These are phyloP conservation scores for Thymelicus acteon DNA, from an alignment of 2,888 invertebrate species.

Conservation along the genomic window DNA sequence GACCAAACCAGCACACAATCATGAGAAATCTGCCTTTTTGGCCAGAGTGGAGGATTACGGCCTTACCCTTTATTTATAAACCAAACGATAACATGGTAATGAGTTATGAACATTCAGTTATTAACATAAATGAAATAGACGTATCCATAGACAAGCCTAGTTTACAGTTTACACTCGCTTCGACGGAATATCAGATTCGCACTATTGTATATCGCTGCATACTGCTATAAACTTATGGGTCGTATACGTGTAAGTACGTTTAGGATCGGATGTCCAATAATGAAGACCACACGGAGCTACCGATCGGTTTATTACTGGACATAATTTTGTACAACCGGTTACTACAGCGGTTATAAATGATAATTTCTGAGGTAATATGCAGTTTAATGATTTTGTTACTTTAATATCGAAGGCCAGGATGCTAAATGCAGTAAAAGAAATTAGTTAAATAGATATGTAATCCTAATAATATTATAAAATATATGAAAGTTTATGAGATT, in stretches of 20 bases:
- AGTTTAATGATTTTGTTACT: constrained; percentile 14
- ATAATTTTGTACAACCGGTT: constrained; percentile 13
- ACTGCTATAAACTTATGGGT: neutral
- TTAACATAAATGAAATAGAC: too few relatives aligned
- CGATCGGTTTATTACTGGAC: constrained; percentile 16
- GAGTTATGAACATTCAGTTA: too few relatives aligned
- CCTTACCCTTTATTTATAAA: too few relatives aligned
- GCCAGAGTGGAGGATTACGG: too few relatives aligned
- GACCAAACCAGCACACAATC: too few relatives aligned
- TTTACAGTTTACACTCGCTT: too few relatives aligned
- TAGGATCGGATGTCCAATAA: constrained; percentile 16
- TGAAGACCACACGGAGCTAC: constrained; percentile 17
- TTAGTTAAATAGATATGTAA: neutral
- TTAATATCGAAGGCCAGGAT: constrained; percentile 4
- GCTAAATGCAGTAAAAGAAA: constrained; percentile 10
- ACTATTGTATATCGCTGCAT: neutral
- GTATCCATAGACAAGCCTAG: too few relatives aligned
- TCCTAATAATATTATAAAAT: too few relatives aligned
- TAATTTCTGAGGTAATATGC: constrained; percentile 1
- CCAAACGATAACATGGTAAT: too few relatives aligned
- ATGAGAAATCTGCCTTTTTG: too few relatives aligned
- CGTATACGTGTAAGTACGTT: neutral
- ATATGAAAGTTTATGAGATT: too few relatives aligned
- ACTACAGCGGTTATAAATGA: constrained; percentile 1
- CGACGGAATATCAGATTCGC: neutral